phyloP scores from a whole-genome alignment of 1,140 invertebrate genomes.

The Cydia strobilella region DNA sequence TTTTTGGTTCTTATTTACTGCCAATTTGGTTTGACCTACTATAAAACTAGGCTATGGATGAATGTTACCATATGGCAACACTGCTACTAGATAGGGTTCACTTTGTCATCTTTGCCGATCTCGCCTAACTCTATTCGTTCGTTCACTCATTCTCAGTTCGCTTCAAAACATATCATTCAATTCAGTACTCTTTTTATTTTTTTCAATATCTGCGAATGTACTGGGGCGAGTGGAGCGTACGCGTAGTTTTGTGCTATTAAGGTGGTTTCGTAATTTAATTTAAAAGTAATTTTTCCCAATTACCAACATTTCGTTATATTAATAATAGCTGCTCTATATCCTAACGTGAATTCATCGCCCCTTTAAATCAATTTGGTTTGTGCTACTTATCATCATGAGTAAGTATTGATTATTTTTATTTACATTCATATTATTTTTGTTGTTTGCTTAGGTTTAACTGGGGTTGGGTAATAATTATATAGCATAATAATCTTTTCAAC shows the following conservation, averaged over 20 bases:
- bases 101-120: no score
- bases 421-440: not conserved
- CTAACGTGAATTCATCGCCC: not conserved
- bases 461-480: not conserved
- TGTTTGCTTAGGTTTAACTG: not conserved
- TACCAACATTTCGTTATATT: not conserved
- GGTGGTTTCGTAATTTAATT: not conserved
- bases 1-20: no score
- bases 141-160: not conserved
- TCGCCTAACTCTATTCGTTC: no score
- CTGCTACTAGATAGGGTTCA: no score
- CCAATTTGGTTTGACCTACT: no score
- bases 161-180: not conserved
- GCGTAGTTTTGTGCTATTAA: not conserved
- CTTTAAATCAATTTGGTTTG: not conserved
- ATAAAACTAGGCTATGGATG: no score
- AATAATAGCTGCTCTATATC: not conserved
- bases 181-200: not conserved
- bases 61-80: no score
- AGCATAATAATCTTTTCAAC: not conserved
- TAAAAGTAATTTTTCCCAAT: not conserved
- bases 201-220: not conserved
- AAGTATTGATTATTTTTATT: slow-evolving; percentile 17
- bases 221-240: not conserved
- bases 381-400: not conserved